phyloP scores from a whole-genome alignment of 2,888 invertebrate species.

The Abrostola triplasia region DNA sequence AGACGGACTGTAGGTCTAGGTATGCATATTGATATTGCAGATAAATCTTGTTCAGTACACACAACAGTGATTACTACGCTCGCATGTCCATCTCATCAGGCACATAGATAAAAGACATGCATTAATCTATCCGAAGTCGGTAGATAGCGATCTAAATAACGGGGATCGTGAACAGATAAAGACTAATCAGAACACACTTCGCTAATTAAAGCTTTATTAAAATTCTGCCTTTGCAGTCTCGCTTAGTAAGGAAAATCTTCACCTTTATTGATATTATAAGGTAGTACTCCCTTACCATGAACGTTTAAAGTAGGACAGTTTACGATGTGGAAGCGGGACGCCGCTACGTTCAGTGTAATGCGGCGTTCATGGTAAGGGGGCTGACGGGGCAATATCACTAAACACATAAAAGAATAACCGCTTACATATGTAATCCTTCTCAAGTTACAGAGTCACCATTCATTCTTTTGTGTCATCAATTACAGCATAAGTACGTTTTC shows the following conservation, averaged over 20 bases:
- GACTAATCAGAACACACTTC: constrained; percentile 57
- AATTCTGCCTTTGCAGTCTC: constrained; percentile 21
- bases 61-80: constrained; percentile 18
- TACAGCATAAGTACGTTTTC: neutral
- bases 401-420: too few relatives aligned
- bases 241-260: neutral
- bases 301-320: too few relatives aligned
- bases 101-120: constrained; percentile 45
- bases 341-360: too few relatives aligned
- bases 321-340: too few relatives aligned
- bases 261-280: too few relatives aligned
- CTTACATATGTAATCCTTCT: too few relatives aligned
- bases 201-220: constrained; percentile 56
- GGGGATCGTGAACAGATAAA: constrained; percentile 60
- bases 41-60: constrained; percentile 30
- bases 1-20: constrained; percentile 39
- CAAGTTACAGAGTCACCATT: neutral
- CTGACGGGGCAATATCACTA: too few relatives aligned
- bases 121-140: constrained; percentile 55
- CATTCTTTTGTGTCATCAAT: constrained; percentile 1
- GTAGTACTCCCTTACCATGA: too few relatives aligned
- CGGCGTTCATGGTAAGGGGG: too few relatives aligned
- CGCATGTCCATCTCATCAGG: constrained; percentile 34
- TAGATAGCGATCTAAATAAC: constrained; percentile 60
- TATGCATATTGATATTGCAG: constrained; percentile 17